Evolutionary conservation across 2,797 vertebrate species (phyloP).

Genomic region (Microhierax caerulescens): DNA sequence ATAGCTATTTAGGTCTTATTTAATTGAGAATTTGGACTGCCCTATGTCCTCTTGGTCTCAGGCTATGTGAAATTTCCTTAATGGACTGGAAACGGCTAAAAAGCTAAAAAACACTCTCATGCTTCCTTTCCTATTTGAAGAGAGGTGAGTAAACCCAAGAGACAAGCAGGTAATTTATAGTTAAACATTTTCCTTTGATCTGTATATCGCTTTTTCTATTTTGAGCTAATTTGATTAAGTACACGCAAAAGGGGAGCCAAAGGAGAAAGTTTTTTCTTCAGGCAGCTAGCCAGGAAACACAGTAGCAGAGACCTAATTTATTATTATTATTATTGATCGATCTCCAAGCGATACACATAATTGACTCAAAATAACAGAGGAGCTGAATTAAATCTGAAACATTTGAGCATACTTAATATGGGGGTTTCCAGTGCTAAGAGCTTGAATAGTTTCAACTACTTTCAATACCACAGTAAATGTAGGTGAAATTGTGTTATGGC

Average conservation of each 20-base stretch:
- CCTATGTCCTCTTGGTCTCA: background rate
- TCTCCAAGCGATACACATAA: constrained; percentile 36
- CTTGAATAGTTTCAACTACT: background rate
- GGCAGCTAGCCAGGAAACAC: constrained; percentile 28
- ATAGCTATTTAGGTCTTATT: background rate
- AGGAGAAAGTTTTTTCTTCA: constrained; percentile 16
- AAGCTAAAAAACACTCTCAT: background rate
- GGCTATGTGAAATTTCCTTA: background rate
- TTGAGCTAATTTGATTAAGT: constrained; percentile 63
- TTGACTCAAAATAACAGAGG: constrained; percentile 52
- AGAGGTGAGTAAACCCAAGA: background rate
- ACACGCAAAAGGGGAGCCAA: background rate
- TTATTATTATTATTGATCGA: constrained; percentile 31
- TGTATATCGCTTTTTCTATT: constrained; percentile 47
- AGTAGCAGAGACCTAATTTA: constrained; percentile 6
- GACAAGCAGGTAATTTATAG: constrained; percentile 29
- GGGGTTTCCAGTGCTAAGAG: background rate
- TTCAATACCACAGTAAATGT: background rate
- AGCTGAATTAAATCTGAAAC: constrained; percentile 30
- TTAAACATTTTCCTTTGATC: constrained; percentile 66
- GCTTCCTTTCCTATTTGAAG: background rate
- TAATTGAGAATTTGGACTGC: background rate
- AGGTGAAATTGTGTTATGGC: background rate
- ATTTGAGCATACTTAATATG: background rate
- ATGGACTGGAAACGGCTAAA: background rate